Percentiles rank a stretch among this genome's conserved stretches.
phyloP scores from a whole-genome alignment of 1,140 invertebrate species.

The Trachymyrmex septentrionalis region DNA sequence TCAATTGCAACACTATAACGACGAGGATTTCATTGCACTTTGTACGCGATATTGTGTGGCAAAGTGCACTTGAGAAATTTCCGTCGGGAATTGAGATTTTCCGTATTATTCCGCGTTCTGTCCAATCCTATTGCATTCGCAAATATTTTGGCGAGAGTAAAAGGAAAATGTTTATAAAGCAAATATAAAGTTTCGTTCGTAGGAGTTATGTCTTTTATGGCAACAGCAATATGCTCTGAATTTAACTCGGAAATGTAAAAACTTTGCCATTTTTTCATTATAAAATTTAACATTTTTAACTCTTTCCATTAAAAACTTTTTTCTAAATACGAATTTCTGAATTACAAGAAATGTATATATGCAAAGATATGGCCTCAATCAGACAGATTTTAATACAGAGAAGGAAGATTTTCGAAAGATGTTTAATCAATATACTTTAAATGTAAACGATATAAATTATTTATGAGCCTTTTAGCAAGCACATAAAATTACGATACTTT shows the following conservation, averaged over 20 bases:
- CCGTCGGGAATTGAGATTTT: slow-evolving; percentile 54
- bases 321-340: neutral
- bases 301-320: neutral
- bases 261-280: neutral
- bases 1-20: slow-evolving; percentile 8
- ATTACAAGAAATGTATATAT: neutral
- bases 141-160: slow-evolving; percentile 19
- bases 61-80: slow-evolving; percentile 55
- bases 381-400: neutral
- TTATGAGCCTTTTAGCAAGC: neutral
- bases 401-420: neutral
- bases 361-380: neutral
- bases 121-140: slow-evolving; percentile 29
- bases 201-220: neutral
- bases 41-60: slow-evolving; percentile 53
- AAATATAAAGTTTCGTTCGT: slow-evolving; percentile 37
- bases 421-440: neutral
- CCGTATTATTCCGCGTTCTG: slow-evolving; percentile 35
- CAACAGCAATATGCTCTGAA: neutral
- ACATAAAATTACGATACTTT: slow-evolving; percentile 1
- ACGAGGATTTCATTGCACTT: slow-evolving; percentile 57
- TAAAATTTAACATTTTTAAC: neutral
- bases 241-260: slow-evolving; percentile 10
- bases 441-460: neutral
- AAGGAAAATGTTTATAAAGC: slow-evolving; percentile 55